These are phyloP conservation scores for Arctocebus calabarensis DNA, from an alignment of 2,797 vertebrate species.

Conservation along the genomic window DNA sequence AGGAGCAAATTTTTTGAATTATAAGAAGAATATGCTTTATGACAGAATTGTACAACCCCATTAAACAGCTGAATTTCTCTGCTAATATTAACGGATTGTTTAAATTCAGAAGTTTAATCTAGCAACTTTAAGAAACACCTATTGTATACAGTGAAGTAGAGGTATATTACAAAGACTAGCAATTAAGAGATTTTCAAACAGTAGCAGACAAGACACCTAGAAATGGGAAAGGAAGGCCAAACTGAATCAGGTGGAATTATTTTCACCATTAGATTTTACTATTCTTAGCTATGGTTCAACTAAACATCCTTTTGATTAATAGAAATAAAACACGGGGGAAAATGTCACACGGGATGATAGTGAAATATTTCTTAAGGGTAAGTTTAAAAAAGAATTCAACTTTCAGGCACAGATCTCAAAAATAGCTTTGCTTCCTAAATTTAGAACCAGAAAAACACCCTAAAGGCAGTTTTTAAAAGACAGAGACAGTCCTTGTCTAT, in stretches of 20 bases:
- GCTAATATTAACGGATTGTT: background rate
- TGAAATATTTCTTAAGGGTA: constrained; percentile 64
- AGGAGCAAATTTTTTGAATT: constrained; percentile 41
- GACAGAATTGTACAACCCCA: background rate
- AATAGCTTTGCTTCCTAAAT: constrained; percentile 62
- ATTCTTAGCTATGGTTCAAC: constrained; percentile 50
- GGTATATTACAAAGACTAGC: background rate
- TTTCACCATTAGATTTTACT: constrained; percentile 50
- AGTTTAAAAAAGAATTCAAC: constrained; percentile 65
- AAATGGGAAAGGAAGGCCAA: constrained; percentile 12
- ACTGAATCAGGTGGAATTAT: constrained; percentile 18
- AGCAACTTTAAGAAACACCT: background rate
- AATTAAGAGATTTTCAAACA: constrained; percentile 52
- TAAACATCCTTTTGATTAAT: constrained; percentile 70
- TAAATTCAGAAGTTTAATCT: background rate
- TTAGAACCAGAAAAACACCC: constrained; percentile 64
- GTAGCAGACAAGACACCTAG: background rate
- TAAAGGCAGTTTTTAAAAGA: constrained; percentile 37
- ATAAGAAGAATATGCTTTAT: constrained; percentile 36
- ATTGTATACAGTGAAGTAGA: background rate
- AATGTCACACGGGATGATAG: constrained; percentile 36
- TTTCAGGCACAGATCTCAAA: constrained; percentile 62
- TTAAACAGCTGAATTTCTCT: background rate
- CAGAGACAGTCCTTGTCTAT: background rate
- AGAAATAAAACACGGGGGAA: constrained; percentile 42